These are phyloP conservation scores for Nymphalis polychloros DNA, from an alignment of 2,888 invertebrate genomes.

Conservation along the genomic window DNA sequence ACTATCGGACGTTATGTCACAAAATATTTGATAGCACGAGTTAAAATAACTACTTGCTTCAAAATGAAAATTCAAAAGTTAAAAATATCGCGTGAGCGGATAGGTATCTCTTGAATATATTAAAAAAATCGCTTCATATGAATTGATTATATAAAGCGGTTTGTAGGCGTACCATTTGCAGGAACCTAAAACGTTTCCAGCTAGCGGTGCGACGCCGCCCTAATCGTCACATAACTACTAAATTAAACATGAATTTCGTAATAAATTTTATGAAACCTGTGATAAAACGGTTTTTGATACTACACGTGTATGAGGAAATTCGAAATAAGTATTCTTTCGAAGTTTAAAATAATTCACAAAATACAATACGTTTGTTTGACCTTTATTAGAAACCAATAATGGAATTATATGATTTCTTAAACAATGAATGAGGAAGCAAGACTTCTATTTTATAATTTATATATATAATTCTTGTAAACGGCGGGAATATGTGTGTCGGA, in stretches of 20 bases:
- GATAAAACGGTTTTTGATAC: slow-evolving; percentile 23
- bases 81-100: slow-evolving; percentile 27
- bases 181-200: slow-evolving; percentile 14
- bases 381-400: too few species aligned
- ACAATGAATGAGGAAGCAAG: too few species aligned
- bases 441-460: too few species aligned
- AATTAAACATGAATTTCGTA: slow-evolving; percentile 31
- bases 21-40: background rate
- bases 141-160: slow-evolving; percentile 12
- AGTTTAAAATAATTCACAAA: background rate
- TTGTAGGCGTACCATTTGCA: slow-evolving; percentile 17
- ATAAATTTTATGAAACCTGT: slow-evolving; percentile 24
- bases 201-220: slow-evolving; percentile 30
- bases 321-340: background rate
- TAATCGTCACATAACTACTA: slow-evolving; percentile 30
- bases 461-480: too few species aligned
- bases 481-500: too few species aligned
- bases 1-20: slow-evolving; percentile 8
- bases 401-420: too few species aligned
- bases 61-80: slow-evolving; percentile 12
- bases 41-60: slow-evolving; percentile 11
- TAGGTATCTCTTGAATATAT: slow-evolving; percentile 17
- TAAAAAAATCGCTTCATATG: slow-evolving; percentile 12
- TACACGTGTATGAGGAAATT: background rate
- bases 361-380: too few species aligned